Conservation (phyloP, 2,888 invertebrate genomes). For the Ectemnius lituratus region DNA sequence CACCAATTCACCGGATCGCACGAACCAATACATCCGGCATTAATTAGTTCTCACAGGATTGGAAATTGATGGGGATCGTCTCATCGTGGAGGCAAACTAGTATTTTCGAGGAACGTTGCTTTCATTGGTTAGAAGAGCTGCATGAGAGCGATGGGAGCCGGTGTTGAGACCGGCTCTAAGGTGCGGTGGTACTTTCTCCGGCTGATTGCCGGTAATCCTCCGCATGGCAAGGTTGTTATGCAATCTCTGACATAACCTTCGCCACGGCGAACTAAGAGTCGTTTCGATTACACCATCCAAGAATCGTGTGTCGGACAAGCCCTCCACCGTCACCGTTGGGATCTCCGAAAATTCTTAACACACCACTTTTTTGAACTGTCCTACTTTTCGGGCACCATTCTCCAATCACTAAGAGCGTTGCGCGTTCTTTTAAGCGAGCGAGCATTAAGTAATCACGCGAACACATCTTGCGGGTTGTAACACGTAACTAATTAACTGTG, state of each 20-base stretch:
- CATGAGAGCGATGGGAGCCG: constrained; percentile 13
- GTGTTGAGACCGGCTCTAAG: constrained; percentile 40
- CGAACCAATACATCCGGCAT: too few species aligned
- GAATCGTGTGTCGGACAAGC: constrained; percentile 30
- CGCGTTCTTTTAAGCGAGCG: too few species aligned
- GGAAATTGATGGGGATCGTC: too few species aligned
- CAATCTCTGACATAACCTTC: constrained; percentile 78
- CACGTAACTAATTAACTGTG: too few species aligned
- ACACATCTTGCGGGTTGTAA: too few species aligned
- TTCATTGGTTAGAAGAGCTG: background rate
- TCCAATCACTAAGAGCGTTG: too few species aligned
- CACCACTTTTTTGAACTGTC: constrained; percentile 1
- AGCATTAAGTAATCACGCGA: too few species aligned
- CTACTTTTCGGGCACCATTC: background rate
- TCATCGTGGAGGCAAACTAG: too few species aligned
- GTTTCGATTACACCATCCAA: constrained; percentile 54
- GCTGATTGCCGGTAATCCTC: constrained; percentile 56
- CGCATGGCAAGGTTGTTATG: constrained; percentile 60
- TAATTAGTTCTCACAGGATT: too few species aligned
- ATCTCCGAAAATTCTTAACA: background rate
- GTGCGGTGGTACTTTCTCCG: constrained; percentile 56
- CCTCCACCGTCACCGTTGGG: background rate
- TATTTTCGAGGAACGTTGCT: background rate
- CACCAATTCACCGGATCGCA: too few species aligned
- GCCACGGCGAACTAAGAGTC: constrained; percentile 66